A percentile compares a stretch with the other conserved stretches of the same genome.
phyloP scores from a whole-genome alignment of 2,888 invertebrate genomes.

The Callyntrura sp. region DNA sequence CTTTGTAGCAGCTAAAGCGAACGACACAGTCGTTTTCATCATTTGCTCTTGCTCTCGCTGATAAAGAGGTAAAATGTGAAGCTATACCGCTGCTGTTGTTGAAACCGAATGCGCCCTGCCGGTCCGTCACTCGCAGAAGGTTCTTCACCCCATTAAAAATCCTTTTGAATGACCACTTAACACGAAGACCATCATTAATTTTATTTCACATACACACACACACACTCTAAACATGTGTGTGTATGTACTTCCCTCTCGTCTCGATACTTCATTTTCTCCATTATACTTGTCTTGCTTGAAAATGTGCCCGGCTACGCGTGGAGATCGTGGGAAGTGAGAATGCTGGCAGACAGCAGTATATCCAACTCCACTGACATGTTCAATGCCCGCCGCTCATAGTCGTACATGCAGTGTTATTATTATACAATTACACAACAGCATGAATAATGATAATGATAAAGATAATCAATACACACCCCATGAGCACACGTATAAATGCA shows the following conservation, averaged over 20 bases:
- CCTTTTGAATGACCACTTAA: constrained; percentile 71
- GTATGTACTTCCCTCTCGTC: neutral
- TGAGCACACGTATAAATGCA: neutral
- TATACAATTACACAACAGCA: neutral
- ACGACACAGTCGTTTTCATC: too few relatives aligned
- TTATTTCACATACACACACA: constrained; percentile 58
- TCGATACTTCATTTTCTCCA: neutral
- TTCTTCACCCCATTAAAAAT: constrained; percentile 55
- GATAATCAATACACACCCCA: constrained; percentile 36
- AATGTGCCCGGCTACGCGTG: neutral
- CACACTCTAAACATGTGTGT: constrained; percentile 28
- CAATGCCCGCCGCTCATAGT: too few relatives aligned
- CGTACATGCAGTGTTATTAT: neutral
- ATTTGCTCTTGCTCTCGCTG: neutral
- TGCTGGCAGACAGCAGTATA: neutral
- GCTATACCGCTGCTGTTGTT: too few relatives aligned
- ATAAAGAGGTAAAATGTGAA: neutral
- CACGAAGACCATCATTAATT: constrained; percentile 75
- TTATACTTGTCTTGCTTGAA: too few relatives aligned
- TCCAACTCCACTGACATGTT: too few relatives aligned
- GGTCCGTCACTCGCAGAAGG: constrained; percentile 24
- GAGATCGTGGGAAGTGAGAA: constrained; percentile 21
- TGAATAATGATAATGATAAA: constrained; percentile 36
- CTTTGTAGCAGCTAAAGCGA: too few relatives aligned
- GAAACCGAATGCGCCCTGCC: constrained; percentile 44